Percentiles rank a stretch among this genome's conserved stretches.
These are phyloP conservation scores for Equus quagga DNA, from an alignment of 2,113 vertebrate species.

Conservation along the genomic window DNA sequence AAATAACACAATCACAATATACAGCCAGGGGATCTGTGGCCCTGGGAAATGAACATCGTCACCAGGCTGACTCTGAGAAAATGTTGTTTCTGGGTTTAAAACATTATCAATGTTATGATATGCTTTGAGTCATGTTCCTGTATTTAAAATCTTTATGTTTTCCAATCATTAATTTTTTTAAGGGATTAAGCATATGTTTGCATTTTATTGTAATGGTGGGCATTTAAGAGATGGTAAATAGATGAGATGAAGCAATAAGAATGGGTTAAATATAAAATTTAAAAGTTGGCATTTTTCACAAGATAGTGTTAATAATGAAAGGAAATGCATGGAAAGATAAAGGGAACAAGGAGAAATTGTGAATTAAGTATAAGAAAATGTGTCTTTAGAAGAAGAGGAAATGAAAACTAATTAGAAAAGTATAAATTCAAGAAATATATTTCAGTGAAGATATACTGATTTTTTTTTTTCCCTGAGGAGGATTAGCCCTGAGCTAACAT, in stretches of 20 bases:
- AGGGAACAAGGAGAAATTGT: neutral
- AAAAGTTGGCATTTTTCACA: neutral
- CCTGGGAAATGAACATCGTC: neutral
- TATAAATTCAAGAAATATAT: neutral
- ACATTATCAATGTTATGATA: neutral
- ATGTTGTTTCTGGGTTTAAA: neutral
- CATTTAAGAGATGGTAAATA: neutral
- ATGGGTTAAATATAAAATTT: neutral
- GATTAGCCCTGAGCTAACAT: too few relatives aligned
- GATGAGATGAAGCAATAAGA: neutral
- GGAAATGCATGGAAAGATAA: neutral
- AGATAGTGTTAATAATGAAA: neutral
- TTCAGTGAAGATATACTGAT: neutral
- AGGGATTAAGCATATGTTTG: neutral
- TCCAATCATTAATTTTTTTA: neutral
- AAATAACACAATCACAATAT: neutral
- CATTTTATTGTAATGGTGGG: neutral
- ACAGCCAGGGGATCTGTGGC: neutral
- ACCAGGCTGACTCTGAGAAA: neutral
- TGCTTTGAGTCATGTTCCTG: neutral
- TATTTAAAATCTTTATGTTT: neutral
- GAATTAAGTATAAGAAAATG: neutral
- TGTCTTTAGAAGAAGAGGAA: neutral
- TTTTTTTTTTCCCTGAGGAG: neutral
- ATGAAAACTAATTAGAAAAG: neutral